Percentiles rank a stretch among this genome's conserved stretches.
phyloP scores from a whole-genome alignment of 2,888 invertebrate species.

The Himalopsyche anomala region DNA sequence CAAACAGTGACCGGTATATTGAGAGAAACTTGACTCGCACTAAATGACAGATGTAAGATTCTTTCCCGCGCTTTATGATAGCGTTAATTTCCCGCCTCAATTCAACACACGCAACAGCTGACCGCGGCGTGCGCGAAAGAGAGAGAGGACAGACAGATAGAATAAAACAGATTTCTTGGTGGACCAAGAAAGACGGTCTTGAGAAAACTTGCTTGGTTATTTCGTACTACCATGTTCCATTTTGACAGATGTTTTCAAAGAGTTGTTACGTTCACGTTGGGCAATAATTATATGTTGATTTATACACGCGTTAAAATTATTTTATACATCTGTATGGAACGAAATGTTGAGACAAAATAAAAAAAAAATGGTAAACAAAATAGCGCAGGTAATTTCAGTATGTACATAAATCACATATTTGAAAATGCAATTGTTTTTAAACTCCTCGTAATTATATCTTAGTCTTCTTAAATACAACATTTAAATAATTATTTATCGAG shows the following conservation, averaged over 20 bases:
- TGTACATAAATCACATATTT: too few relatives aligned
- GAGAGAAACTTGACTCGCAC: neutral
- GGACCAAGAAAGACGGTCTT: neutral
- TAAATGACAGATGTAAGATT: neutral
- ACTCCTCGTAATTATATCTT: too few relatives aligned
- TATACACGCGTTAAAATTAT: neutral
- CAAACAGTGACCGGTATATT: neutral
- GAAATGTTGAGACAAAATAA: too few relatives aligned
- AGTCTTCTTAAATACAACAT: too few relatives aligned
- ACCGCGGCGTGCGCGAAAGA: neutral
- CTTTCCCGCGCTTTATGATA: constrained; percentile 36
- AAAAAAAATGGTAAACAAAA: too few relatives aligned
- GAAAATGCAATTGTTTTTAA: too few relatives aligned
- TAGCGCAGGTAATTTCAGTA: too few relatives aligned
- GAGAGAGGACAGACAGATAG: neutral
- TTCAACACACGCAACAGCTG: constrained; percentile 22
- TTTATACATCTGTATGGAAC: too few relatives aligned
- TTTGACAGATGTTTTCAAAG: neutral
- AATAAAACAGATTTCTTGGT: neutral
- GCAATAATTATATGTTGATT: neutral
- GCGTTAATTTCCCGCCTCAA: constrained; percentile 8
- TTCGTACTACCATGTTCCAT: neutral
- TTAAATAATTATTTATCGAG: too few relatives aligned
- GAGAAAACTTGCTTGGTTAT: constrained; percentile 11
- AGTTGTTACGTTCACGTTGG: neutral